Evolutionary conservation across 2,797 vertebrate genomes (phyloP).

Genomic region (Oreochromis grahami): DNA sequence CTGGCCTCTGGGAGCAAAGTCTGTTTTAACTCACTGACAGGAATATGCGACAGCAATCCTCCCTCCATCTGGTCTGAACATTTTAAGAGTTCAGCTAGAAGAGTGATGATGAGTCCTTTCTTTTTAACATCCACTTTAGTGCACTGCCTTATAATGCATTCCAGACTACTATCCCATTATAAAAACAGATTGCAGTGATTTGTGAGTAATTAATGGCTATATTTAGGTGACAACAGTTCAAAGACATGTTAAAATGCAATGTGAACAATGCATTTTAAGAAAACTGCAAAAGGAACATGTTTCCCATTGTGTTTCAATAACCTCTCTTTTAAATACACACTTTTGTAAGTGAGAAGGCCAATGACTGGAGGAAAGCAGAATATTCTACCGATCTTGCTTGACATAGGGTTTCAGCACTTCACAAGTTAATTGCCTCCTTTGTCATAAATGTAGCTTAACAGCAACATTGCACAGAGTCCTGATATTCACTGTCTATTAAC

Average conservation of each 20-base stretch:
- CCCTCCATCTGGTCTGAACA: background rate
- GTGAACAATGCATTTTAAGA: background rate
- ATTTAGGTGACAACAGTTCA: background rate
- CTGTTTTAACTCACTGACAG: slow-evolving; percentile 30
- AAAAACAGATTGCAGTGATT: background rate
- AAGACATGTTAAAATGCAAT: background rate
- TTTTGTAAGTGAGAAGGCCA: background rate
- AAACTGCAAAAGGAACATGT: background rate
- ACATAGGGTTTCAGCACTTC: background rate
- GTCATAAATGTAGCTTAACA: background rate
- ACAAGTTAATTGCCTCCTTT: background rate
- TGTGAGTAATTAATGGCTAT: background rate
- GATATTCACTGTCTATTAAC: background rate
- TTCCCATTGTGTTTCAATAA: background rate
- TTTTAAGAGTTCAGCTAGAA: background rate
- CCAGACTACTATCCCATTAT: background rate
- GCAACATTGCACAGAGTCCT: background rate
- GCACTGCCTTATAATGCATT: background rate
- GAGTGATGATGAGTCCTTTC: background rate
- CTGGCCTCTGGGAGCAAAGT: slow-evolving; percentile 3
- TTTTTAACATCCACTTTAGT: background rate
- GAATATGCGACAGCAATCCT: slow-evolving; percentile 14
- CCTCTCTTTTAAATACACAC: background rate
- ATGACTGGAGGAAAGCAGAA: background rate
- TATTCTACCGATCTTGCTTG: background rate